Percentiles rank a stretch among this genome's conserved stretches.
Conservation (phyloP, 2,797 vertebrate genomes). For the Salmo trutta region DNA sequence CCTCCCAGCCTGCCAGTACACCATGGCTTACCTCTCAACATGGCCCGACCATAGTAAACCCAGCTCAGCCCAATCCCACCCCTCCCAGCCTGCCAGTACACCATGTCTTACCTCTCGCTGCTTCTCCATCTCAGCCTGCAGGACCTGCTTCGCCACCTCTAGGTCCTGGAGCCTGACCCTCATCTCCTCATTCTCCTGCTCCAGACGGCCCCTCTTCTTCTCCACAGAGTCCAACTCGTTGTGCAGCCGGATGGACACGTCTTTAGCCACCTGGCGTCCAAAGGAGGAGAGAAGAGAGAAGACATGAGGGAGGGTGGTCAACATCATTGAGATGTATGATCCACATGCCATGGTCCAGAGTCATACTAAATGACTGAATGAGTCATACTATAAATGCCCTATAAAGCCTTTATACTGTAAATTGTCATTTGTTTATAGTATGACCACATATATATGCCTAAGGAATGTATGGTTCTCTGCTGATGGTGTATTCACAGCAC, state of each 20-base stretch:
- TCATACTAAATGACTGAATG: no score
- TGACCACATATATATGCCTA: no score
- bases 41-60: not conserved
- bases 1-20: not conserved
- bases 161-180: conserved; percentile 89
- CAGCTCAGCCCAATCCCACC: not conserved
- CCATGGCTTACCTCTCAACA: not conserved
- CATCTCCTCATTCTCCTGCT: conserved; percentile 94
- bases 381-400: not conserved
- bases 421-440: not conserved
- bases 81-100: not conserved
- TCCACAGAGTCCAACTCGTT: conserved; percentile 91
- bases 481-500: no score
- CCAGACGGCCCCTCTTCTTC: conserved; percentile 89
- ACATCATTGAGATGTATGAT: not conserved
- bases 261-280: conserved; percentile 89
- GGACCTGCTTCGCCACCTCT: conserved; percentile 94
- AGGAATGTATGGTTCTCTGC: no score
- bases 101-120: conserved; percentile 81
- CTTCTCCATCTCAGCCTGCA: conserved; percentile 95
- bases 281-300: conserved; percentile 15
- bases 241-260: conserved; percentile 94
- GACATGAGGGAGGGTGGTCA: not conserved
- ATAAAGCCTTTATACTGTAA: not conserved
- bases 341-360: not conserved